These are phyloP conservation scores for Eupithecia insigniata DNA, from an alignment of 2,888 invertebrate genomes.

Conservation along the genomic window DNA sequence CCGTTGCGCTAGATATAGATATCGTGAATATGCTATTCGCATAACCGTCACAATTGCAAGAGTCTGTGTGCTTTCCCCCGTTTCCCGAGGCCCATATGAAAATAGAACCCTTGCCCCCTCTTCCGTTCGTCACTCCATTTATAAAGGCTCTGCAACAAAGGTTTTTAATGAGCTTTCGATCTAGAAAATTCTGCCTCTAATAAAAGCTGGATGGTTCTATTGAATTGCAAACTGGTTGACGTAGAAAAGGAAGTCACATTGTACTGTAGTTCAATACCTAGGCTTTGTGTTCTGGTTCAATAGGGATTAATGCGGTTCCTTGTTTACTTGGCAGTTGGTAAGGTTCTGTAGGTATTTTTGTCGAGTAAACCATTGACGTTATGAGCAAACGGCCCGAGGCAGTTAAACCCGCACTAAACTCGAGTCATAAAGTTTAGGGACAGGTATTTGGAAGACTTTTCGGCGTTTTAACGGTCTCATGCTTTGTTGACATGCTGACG, in stretches of 20 bases:
- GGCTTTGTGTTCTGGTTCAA: slow-evolving; percentile 10
- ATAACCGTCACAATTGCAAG: slow-evolving; percentile 99
- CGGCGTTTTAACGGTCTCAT: slow-evolving; percentile 14
- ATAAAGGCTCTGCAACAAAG: slow-evolving; percentile 91
- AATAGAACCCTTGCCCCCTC: slow-evolving; percentile 96
- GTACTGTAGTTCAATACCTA: slow-evolving; percentile 18
- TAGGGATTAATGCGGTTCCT: slow-evolving; percentile 14
- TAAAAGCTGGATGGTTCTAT: slow-evolving; percentile 24
- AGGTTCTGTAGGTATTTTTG: slow-evolving; percentile 4
- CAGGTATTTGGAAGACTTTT: slow-evolving; percentile 16
- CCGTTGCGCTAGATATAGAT: slow-evolving; percentile 98
- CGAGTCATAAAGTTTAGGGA: slow-evolving; percentile 17
- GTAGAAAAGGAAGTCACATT: slow-evolving; percentile 28
- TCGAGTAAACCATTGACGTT: slow-evolving; percentile 15
- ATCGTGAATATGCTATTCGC: slow-evolving; percentile 99
- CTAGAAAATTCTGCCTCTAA: slow-evolving; percentile 29
- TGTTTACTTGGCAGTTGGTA: slow-evolving; percentile 8
- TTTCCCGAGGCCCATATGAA: slow-evolving; percentile 99
- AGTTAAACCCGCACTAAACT: slow-evolving; percentile 17
- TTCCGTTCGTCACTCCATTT: slow-evolving; percentile 95
- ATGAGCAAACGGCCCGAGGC: slow-evolving; percentile 13
- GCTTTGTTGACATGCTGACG: slow-evolving; percentile 13
- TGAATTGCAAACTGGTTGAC: slow-evolving; percentile 42
- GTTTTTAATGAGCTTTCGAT: slow-evolving; percentile 72
- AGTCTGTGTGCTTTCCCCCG: slow-evolving; percentile 96